A percentile compares a stretch with the other conserved stretches of the same genome.
These are phyloP conservation scores for Osmerus mordax DNA, from an alignment of 2,113 vertebrate species.

Conservation along the genomic window DNA sequence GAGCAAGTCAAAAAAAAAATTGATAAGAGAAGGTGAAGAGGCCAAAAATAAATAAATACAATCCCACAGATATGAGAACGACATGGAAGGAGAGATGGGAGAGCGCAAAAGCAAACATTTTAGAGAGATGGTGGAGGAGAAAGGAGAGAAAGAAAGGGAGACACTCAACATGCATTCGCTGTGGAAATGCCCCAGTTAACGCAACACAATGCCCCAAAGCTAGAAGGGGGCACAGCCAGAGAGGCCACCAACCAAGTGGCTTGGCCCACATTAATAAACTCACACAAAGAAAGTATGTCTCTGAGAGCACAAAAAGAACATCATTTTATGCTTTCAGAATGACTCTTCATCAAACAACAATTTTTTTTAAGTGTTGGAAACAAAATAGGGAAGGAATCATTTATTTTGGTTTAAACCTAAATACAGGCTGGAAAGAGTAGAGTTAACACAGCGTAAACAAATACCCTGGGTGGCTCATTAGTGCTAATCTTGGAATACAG, in stretches of 20 bases:
- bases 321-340: no score
- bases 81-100: background rate
- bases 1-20: background rate
- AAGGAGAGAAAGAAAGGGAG: constrained; percentile 9
- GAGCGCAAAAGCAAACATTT: background rate
- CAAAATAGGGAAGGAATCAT: no score
- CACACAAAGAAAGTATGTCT: background rate
- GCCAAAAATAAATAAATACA: background rate
- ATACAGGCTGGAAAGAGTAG: background rate
- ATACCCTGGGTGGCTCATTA: constrained; percentile 15
- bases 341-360: no score
- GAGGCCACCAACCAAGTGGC: constrained; percentile 23
- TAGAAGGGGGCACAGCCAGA: constrained; percentile 38
- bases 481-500: constrained; percentile 2
- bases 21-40: background rate
- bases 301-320: no score
- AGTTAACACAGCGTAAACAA: constrained; percentile 19
- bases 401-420: background rate
- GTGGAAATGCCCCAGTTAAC: constrained; percentile 50
- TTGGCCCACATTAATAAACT: background rate
- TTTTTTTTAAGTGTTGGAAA: no score
- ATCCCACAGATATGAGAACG: background rate
- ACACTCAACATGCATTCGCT: constrained; percentile 13
- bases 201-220: constrained; percentile 35
- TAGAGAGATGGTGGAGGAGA: background rate